Evolutionary conservation across 2,113 vertebrate species (phyloP), one percentile per base, ranked within the genome.

Genomic region (Hiodon alosoides): DNA sequence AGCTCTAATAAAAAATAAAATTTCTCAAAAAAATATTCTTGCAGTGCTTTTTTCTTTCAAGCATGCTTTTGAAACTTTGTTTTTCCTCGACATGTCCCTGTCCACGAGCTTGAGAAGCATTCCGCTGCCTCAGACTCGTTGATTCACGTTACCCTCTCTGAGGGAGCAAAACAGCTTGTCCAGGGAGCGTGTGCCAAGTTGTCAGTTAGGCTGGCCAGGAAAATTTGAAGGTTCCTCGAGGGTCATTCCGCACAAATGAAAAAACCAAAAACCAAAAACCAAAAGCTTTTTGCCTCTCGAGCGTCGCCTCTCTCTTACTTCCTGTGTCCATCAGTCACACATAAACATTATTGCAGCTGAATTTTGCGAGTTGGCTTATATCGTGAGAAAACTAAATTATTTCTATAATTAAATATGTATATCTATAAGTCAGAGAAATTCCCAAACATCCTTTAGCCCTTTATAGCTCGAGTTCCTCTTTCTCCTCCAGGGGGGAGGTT

Each of bases 1-100:
- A 97, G 93, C 90, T 87, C 94, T 97, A 98, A 96, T 96, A 98
- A 98, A 90, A 99, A 98, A 98, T 98, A 97, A 75, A 90, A 94
- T 95, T 94, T 96, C 88, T 95, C 94, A 90, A 96, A 97, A 97
- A 92, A 92, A 97, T 97, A 98, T 93, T 96, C 92, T 95, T 92
- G 95, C 95, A 94, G 92, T 92, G 91, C 93, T 95, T 92, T 92
- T 86, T 79, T 88, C 85, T 86, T 93, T 90, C 84, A 93, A 94
- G 94, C 95, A 95, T 95, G 96, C 95, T 87, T 89, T 90, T 89
- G 91, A 88, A 89, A 87, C 81, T 73, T 61, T 69, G 61, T 61
- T 79, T 64, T 66, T 31, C 31, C 59, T 69, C 58, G 69, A 59
- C 14, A 48, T 58, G 48, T 55, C 65, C 72, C 82, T 87, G 83